Base-by-base conservation (phyloP, 2,113 vertebrate species). In the Pteropus alecto region DNA sequence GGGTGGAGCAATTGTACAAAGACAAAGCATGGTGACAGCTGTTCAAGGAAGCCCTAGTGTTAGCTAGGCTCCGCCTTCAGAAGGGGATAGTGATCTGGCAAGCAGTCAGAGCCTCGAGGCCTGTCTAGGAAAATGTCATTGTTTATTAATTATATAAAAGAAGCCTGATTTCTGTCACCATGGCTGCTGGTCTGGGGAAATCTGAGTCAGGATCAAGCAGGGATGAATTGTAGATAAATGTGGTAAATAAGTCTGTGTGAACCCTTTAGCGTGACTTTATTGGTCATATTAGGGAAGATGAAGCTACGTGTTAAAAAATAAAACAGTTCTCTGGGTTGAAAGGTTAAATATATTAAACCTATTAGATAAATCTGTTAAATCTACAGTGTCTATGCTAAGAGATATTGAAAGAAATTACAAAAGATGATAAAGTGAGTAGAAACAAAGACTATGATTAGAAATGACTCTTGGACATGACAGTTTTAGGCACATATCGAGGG, bases 311-410 rank as follows among this genome's bases (percentile, higher is more conserved):
- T 54, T 19, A 38, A 61, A 60, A 86, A 58, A 70, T 48, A 28
- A 92, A 84, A 92, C 46, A 77, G 21, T 24, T 71, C 28, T 95
- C 14, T 86, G n/a, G 24, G 65, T 93, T 58, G 74, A 95, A 89
- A 67, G 21, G 7, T 79, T 56, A 92, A 56, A 61, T 54, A 8
- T 43, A 79, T 60, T 65, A 79, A 65, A 48, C 18, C 33, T 63
- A 46, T 35, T 43, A 58, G 7, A 56, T 60, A 78, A 48, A 48
- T 70, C 74, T 61, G 46, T 60, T 87, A 61, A 58, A 87, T 74
- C 68, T 54, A 6, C 63, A 87, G 60, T 65, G 61, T 60, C 12
- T 43, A 76, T 68, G n/a, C 61, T 51, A 73, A 38, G 26, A 79
- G 56, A 73, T 61, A 63, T 30, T 63, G 5, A 30, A 58, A 68